phyloP scores from a whole-genome alignment of 1,140 invertebrate genomes.

The Sycobia sp. region DNA sequence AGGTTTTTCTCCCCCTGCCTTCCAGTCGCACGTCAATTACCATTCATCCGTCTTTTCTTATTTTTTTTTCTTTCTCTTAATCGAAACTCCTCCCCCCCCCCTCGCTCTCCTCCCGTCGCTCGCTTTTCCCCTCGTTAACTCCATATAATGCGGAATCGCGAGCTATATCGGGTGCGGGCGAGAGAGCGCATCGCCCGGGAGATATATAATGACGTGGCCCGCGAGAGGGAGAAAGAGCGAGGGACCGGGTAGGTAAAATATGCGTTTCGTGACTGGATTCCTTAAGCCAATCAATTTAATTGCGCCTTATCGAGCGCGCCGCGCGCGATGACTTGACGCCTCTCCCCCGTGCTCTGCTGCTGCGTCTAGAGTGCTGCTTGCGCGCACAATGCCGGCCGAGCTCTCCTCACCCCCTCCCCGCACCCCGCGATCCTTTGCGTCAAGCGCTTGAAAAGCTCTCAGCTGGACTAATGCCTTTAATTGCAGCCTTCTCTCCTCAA shows the following conservation, averaged over 20 bases:
- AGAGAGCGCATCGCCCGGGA: no score
- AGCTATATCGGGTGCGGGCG: no score
- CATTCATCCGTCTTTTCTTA: constrained; percentile 22
- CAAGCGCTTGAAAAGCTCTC: constrained; percentile 27
- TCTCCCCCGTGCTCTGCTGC: neutral
- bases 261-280: constrained; percentile 31
- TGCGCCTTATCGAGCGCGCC: constrained; percentile 43
- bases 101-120: neutral
- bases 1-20: neutral
- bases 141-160: neutral
- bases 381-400: neutral
- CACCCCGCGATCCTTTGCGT: no score
- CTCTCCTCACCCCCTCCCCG: neutral
- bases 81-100: no score
- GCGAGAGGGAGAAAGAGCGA: neutral
- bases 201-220: neutral
- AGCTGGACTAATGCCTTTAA: constrained; percentile 52
- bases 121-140: no score
- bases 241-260: constrained; percentile 4
- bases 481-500: constrained; percentile 48
- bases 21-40: constrained; percentile 3
- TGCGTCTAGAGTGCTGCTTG: neutral
- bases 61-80: no score
- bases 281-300: constrained; percentile 52
- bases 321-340: constrained; percentile 16